These are phyloP conservation scores for Acromyrmex heyeri DNA, from an alignment of 1,140 invertebrate species.

Conservation along the genomic window DNA sequence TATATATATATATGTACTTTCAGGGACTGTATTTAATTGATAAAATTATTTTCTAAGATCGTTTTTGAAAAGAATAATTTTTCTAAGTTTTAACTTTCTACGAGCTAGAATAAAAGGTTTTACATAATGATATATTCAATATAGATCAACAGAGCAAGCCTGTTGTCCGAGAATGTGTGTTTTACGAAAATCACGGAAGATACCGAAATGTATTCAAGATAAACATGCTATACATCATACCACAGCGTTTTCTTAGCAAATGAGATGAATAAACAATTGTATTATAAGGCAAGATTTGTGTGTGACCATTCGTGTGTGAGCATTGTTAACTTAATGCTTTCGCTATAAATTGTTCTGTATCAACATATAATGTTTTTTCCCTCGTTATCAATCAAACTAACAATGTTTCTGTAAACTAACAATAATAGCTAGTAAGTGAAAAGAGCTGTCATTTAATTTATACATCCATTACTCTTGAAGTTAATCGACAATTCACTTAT, in stretches of 20 bases:
- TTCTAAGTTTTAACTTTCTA: background rate
- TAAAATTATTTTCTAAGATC: background rate
- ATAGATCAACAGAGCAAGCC: constrained; percentile 78
- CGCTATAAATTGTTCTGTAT: constrained; percentile 25
- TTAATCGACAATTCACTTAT: background rate
- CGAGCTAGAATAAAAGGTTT: background rate
- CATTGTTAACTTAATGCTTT: constrained; percentile 28
- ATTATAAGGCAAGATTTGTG: constrained; percentile 52
- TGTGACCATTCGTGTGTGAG: constrained; percentile 2
- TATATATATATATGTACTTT: background rate
- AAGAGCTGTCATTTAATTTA: background rate
- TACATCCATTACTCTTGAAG: background rate
- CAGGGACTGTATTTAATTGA: background rate
- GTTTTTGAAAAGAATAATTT: constrained; percentile 16
- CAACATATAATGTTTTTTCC: background rate
- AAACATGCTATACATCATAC: constrained; percentile 82
- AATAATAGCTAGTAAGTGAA: constrained; percentile 11
- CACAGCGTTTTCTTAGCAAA: constrained; percentile 77
- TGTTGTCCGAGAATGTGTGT: constrained; percentile 84
- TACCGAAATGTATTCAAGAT: constrained; percentile 84
- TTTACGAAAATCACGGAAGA: constrained; percentile 78
- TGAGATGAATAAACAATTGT: constrained; percentile 61
- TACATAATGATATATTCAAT: constrained; percentile 48
- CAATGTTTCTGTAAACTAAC: background rate
- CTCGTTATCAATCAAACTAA: background rate